Evolutionary conservation across 2,113 vertebrate genomes (phyloP), one percentile per base, ranked within the genome.

Genomic region (Cottus gobio): DNA sequence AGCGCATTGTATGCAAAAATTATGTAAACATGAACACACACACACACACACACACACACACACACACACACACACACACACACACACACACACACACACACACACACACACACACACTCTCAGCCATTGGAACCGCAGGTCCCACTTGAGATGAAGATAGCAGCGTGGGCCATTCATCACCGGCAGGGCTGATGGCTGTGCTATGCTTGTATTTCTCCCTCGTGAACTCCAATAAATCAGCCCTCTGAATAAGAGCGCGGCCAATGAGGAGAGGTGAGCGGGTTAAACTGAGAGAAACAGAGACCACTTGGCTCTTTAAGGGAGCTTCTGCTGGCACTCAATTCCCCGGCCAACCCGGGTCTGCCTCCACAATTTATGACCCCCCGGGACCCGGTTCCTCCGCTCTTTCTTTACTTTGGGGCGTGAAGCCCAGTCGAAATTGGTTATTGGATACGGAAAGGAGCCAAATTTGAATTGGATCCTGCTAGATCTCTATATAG

Each of bases 171-270:
- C 89, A 71, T 94, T 93, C 86, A 86, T 93, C 92, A 91, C 87
- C 88, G 76, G 60, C 67, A 48, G 34, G 84, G 80, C 84, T 83
- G 88, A 92, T 86, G 81, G 82, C 81, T 80, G 83, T 77, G 90
- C 90, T 89, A 77, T 75, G 81, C 85, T 90, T 92, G 90, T 94
- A 94, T 94, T 92, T 93, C 89, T 91, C 86, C 87, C 86, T 74
- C 42, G 82, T 82, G 82, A 87, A 84, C 68, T 71, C 84, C 86
- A 90, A 93, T 95, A 95, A 95, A 95, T 95, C 92, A 93, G 76
- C 54, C 57, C 28, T 50, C 67, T 85, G 91, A 95, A 94, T 93
- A 92, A 93, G 93, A 89, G 90, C 83, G 82, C 28, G 69, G 82
- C 87, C 83, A 87, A 82, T 87, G 87, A 88, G 85, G 67, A 72